Evolutionary conservation across 2,797 vertebrate species (phyloP).

Genomic region (Hemibagrus guttatus): DNA sequence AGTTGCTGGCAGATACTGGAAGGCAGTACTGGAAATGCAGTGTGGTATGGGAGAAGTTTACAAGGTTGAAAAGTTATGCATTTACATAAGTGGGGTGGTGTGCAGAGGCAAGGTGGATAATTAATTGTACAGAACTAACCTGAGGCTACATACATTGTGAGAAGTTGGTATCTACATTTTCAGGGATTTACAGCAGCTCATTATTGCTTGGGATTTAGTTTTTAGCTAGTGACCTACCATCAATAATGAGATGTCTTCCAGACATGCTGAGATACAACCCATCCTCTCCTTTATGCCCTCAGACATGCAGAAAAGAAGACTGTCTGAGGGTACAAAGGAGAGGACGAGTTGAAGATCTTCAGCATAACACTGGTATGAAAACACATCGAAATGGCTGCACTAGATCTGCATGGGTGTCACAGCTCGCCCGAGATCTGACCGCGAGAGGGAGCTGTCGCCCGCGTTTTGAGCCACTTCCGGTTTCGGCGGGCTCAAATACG

Average conservation of each 20-base stretch:
- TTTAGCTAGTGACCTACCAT: no score
- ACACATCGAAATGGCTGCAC: no score
- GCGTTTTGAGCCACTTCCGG: no score
- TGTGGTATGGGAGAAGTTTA: neutral
- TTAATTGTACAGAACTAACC: neutral
- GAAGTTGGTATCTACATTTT: neutral
- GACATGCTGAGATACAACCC: neutral
- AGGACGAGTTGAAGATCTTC: neutral
- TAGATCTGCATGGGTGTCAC: no score
- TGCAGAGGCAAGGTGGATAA: neutral
- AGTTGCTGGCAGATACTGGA: neutral
- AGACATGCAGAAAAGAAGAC: no score
- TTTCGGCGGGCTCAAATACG: no score
- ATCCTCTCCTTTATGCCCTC: no score
- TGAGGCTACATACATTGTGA: neutral
- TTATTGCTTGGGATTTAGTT: neutral
- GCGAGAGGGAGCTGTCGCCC: no score
- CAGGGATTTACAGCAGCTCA: neutral
- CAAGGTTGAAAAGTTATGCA: neutral
- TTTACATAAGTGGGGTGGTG: neutral
- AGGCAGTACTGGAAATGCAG: neutral
- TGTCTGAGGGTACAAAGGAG: neutral
- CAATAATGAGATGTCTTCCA: neutral
- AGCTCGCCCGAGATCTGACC: no score
- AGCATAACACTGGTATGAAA: neutral